A percentile compares a stretch with the other conserved stretches of the same genome.
Evolutionary conservation across 1,140 invertebrate species (phyloP).

Genomic region (Phymorhynchus buccinoides): DNA sequence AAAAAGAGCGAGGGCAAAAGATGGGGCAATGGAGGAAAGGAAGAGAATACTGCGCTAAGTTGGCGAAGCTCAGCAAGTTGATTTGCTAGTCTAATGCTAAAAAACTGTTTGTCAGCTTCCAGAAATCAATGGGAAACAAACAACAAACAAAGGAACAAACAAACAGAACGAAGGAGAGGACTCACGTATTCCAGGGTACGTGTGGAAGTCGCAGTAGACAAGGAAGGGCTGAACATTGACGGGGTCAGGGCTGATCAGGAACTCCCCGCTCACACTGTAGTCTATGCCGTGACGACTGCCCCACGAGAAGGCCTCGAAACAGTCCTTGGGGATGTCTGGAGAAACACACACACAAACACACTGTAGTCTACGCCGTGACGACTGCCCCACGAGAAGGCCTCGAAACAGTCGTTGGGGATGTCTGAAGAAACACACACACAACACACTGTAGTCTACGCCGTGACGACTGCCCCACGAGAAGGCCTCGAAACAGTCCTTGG

Average conservation of each 20-base stretch:
- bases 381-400: slow-evolving; percentile 48
- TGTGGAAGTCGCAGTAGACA: slow-evolving; percentile 62
- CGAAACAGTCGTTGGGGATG: slow-evolving; percentile 61
- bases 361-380: slow-evolving; percentile 17
- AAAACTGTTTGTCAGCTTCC: too few relatives aligned
- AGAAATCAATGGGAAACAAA: not conserved
- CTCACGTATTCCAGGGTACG: slow-evolving; percentile 54
- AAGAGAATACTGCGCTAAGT: too few relatives aligned
- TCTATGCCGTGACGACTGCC: slow-evolving; percentile 30
- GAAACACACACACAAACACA: too few relatives aligned
- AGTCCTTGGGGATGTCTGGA: slow-evolving; percentile 63
- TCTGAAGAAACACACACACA: too few relatives aligned
- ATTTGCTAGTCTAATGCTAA: too few relatives aligned
- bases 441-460: too few relatives aligned
- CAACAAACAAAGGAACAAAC: not conserved
- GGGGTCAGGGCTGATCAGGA: slow-evolving; percentile 53
- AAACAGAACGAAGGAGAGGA: not conserved
- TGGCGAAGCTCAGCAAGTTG: too few relatives aligned
- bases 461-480: too few relatives aligned
- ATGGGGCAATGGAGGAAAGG: too few relatives aligned
- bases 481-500: too few relatives aligned
- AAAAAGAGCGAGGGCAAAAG: too few relatives aligned
- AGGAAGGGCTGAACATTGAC: slow-evolving; percentile 53
- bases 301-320: slow-evolving; percentile 54
- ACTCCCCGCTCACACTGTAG: slow-evolving; percentile 47